These are phyloP conservation scores for Diploscapter pachys DNA, from an alignment of 1,140 invertebrate species.

Conservation along the genomic window DNA sequence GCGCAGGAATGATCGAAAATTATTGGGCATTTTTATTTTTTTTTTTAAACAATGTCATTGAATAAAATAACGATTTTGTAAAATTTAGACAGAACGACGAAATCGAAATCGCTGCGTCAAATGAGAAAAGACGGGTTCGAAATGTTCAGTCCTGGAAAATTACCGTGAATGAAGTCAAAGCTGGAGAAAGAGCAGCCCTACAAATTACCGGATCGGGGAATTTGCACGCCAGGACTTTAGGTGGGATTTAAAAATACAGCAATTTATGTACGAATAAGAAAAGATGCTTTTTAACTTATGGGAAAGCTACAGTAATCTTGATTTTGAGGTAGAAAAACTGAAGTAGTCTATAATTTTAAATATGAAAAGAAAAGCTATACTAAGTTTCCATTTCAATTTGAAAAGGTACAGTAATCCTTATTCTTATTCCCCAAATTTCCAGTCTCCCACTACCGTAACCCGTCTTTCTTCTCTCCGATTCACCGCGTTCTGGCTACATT, in stretches of 20 bases:
- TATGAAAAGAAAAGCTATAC: too few relatives aligned
- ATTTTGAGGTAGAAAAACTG: too few relatives aligned
- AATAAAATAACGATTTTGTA: too few relatives aligned
- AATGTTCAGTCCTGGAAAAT: slow-evolving; percentile 38
- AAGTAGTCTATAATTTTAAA: too few relatives aligned
- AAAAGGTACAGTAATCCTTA: neutral
- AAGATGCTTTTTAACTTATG: too few relatives aligned
- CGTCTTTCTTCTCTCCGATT: neutral
- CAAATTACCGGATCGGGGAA: neutral
- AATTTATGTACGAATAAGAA: too few relatives aligned
- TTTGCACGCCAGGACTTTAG: too few relatives aligned
- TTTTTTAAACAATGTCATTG: neutral
- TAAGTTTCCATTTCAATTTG: too few relatives aligned
- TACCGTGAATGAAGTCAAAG: slow-evolving; percentile 12
- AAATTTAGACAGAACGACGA: slow-evolving; percentile 23
- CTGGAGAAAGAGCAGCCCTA: slow-evolving; percentile 23
- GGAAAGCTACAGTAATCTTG: too few relatives aligned
- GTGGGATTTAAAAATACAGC: too few relatives aligned
- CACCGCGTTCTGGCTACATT: slow-evolving; percentile 47
- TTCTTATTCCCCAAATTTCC: slow-evolving; percentile 1
- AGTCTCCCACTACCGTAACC: slow-evolving; percentile 13
- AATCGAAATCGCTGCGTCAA: slow-evolving; percentile 28
- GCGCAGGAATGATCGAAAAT: neutral
- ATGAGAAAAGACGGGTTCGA: slow-evolving; percentile 32
- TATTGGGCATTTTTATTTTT: neutral